Conservation (phyloP, 2,888 invertebrate species). For the Drosophila picticornis region DNA sequence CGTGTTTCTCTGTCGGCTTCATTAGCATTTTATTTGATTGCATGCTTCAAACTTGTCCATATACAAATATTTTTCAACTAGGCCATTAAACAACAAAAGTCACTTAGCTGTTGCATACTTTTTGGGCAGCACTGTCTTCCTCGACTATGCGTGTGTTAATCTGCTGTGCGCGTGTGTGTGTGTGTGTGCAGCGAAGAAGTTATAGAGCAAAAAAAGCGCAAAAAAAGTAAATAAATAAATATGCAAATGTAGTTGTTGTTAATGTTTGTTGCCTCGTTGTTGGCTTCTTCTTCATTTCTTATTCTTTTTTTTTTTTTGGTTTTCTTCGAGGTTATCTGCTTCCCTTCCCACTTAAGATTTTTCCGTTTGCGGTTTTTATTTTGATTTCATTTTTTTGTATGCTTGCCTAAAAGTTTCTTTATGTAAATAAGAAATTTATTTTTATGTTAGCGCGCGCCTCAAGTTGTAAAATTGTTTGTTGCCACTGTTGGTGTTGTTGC, state of each 20-base stretch:
- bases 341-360: slow-evolving; percentile 33
- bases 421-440: slow-evolving; percentile 80
- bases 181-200: slow-evolving; percentile 60
- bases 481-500: slow-evolving; percentile 21
- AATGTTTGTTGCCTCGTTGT: slow-evolving; percentile 60
- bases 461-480: slow-evolving; percentile 72
- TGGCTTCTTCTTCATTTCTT: slow-evolving; percentile 1
- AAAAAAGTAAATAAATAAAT: slow-evolving; percentile 66
- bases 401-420: slow-evolving; percentile 74
- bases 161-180: slow-evolving; percentile 27
- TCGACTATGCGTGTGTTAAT: slow-evolving; percentile 21
- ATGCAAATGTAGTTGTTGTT: slow-evolving; percentile 77
- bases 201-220: slow-evolving; percentile 53
- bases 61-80: slow-evolving; percentile 50
- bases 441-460: slow-evolving; percentile 75
- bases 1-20: background rate
- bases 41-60: slow-evolving; percentile 48
- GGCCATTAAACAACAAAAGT: slow-evolving; percentile 69
- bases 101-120: slow-evolving; percentile 69
- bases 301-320: slow-evolving; percentile 1
- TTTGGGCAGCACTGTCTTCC: slow-evolving; percentile 14
- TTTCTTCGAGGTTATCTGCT: background rate
- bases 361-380: slow-evolving; percentile 70
- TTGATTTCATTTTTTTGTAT: slow-evolving; percentile 50
- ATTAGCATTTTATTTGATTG: slow-evolving; percentile 29